Conservation (phyloP, 2,888 invertebrate genomes). For the Achlya flavicornis region DNA sequence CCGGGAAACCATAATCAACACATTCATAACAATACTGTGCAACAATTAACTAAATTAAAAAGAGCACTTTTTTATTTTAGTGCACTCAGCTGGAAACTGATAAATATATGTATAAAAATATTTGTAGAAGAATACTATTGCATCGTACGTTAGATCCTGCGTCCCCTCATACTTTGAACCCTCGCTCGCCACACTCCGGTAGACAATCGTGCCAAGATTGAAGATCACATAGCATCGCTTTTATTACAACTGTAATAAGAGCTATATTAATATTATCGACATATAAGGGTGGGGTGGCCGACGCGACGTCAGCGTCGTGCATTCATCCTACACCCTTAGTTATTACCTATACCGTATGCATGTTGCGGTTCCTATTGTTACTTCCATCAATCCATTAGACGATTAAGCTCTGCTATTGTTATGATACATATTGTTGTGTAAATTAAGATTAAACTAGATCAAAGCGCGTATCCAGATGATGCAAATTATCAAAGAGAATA, state of each 20-base stretch:
- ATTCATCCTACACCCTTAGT: conserved; percentile 77
- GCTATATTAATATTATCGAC: conserved; percentile 41
- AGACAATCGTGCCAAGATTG: conserved; percentile 56
- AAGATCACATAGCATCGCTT: conserved; percentile 21
- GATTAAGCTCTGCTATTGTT: conserved; percentile 73
- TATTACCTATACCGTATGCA: conserved; percentile 78
- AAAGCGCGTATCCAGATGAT: conserved; percentile 13
- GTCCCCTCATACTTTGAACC: conserved; percentile 72
- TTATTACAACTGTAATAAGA: conserved; percentile 50
- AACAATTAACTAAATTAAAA: conserved; percentile 2
- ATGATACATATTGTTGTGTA: conserved; percentile 50
- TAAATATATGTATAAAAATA: conserved; percentile 63
- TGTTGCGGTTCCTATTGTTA: conserved; percentile 75
- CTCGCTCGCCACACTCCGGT: conserved; percentile 69
- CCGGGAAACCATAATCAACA: background rate
- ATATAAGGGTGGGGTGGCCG: conserved; percentile 34
- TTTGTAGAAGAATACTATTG: conserved; percentile 59
- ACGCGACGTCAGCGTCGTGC: conserved; percentile 59
- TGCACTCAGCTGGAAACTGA: conserved; percentile 58
- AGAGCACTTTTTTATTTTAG: conserved; percentile 9
- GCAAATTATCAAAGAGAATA: background rate
- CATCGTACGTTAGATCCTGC: conserved; percentile 57
- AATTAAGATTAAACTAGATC: conserved; percentile 36
- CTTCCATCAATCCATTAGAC: conserved; percentile 75
- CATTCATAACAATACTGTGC: background rate